These are phyloP conservation scores for Cosmorhoe ocellata DNA, from an alignment of 2,888 invertebrate genomes.

Conservation along the genomic window DNA sequence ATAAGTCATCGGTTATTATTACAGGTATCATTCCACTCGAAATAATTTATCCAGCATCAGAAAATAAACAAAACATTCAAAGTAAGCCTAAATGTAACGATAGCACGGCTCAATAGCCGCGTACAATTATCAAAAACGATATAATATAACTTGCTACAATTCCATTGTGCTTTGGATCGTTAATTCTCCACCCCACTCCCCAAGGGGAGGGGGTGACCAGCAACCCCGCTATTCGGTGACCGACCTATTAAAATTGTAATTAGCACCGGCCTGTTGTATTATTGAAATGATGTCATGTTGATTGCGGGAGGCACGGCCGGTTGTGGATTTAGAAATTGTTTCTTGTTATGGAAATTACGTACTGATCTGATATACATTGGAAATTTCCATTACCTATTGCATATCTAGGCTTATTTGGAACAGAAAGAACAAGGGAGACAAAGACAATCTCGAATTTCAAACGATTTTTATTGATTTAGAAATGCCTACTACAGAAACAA, in stretches of 20 bases:
- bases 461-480: no score
- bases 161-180: constrained; percentile 56
- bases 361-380: background rate
- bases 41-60: no score
- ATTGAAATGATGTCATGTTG: constrained; percentile 66
- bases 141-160: constrained; percentile 64
- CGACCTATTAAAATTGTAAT: constrained; percentile 78
- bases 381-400: background rate
- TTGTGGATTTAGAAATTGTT: constrained; percentile 10
- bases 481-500: no score
- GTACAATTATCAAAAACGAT: constrained; percentile 60
- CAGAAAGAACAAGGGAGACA: no score
- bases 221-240: constrained; percentile 56
- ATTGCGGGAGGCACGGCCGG: constrained; percentile 42
- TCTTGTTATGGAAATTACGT: constrained; percentile 2
- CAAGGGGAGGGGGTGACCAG: constrained; percentile 26
- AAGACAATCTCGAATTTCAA: no score
- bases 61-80: constrained; percentile 4
- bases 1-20: no score
- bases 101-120: constrained; percentile 44
- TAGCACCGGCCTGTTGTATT: constrained; percentile 66
- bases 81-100: constrained; percentile 33
- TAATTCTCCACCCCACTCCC: constrained; percentile 36
- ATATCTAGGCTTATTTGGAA: background rate
- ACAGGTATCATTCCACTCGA: no score